Evolutionary conservation across 2,797 vertebrate species (phyloP), one percentile per base, ranked within the genome.

Genomic region (Acridotheres tristis): DNA sequence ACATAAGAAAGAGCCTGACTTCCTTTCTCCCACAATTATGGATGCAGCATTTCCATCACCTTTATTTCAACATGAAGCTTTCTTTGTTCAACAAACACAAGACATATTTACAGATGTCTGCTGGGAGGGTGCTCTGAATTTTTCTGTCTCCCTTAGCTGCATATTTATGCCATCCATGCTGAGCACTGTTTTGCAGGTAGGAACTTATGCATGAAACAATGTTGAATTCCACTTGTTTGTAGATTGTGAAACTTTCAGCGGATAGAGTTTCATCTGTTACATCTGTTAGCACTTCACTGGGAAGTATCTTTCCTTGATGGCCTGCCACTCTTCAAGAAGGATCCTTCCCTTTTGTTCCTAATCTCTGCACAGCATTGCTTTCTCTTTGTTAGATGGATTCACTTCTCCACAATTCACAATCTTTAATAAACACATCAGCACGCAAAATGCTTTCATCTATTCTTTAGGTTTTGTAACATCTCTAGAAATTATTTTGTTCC

Each of bases 391-490:
- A 90, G 81, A 83, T 85, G 71, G 81, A 97, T 97, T 53, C 75
- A 55, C 85, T 96, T 93, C 85, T 92, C 79, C 90, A 90, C 96
- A 97, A 96, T 94, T 94, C 94, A 95, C 85, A 89, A 75, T 93
- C 93, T 96, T 94, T 96, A 97, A 97, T 97, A 97, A 97, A 97
- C 95, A 96, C 84, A 90, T 86, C 93, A 94, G 94, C 22, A n/a
- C 65, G 97, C 96, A 95, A 96, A 96, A 94, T 86, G 73, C 96
- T 97, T 97, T 97, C 96, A 97, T 97, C 96, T 97, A 78, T 95
- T 97, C 96, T 96, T 97, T 79, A 96, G 93, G 81, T 93, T 95
- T 86, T 92, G 66, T 92, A 96, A 79, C 85, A 69, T 88, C 94
- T 95, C 94, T 63, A 91, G 94, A 94, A 97, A 96, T 95, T 81